Evolutionary conservation across 2,113 vertebrate genomes (phyloP).

Genomic region (Bubalus kerabau): DNA sequence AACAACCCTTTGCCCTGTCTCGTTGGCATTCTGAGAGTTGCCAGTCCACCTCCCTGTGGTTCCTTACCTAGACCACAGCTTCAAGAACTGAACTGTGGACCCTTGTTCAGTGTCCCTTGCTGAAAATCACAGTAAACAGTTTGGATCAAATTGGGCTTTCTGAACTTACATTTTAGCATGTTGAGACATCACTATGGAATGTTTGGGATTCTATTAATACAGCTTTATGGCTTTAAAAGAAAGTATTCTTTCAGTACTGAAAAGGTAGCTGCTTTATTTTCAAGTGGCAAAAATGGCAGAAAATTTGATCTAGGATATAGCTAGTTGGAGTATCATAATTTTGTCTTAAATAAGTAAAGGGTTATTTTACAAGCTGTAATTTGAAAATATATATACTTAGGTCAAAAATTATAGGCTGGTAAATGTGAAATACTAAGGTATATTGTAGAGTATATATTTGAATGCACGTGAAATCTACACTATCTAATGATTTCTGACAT

Average conservation of each 20-base stretch:
- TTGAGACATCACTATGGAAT: constrained; percentile 79
- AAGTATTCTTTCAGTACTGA: constrained; percentile 59
- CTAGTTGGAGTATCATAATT: constrained; percentile 52
- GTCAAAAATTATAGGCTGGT: constrained; percentile 41
- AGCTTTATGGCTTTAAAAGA: constrained; percentile 64
- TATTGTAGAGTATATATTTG: not conserved
- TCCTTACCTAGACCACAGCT: constrained; percentile 70
- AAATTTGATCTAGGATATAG: constrained; percentile 60
- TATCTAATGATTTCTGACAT: not conserved
- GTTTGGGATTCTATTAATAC: constrained; percentile 80
- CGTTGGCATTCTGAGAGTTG: constrained; percentile 54
- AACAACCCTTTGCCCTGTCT: constrained; percentile 60
- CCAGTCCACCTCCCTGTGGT: constrained; percentile 73
- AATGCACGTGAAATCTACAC: not conserved
- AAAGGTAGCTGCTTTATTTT: constrained; percentile 67
- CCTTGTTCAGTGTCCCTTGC: constrained; percentile 75
- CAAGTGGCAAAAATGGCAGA: constrained; percentile 49
- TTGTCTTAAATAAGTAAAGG: constrained; percentile 55
- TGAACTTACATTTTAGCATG: constrained; percentile 68
- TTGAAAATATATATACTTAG: constrained; percentile 67
- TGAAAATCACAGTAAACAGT: constrained; percentile 78
- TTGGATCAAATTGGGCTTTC: constrained; percentile 78
- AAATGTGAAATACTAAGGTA: constrained; percentile 42
- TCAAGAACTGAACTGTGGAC: constrained; percentile 75
- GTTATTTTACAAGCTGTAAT: constrained; percentile 63